Evolutionary conservation across 2,888 invertebrate species (phyloP).

Genomic region (Lasioglossum leucozonium): DNA sequence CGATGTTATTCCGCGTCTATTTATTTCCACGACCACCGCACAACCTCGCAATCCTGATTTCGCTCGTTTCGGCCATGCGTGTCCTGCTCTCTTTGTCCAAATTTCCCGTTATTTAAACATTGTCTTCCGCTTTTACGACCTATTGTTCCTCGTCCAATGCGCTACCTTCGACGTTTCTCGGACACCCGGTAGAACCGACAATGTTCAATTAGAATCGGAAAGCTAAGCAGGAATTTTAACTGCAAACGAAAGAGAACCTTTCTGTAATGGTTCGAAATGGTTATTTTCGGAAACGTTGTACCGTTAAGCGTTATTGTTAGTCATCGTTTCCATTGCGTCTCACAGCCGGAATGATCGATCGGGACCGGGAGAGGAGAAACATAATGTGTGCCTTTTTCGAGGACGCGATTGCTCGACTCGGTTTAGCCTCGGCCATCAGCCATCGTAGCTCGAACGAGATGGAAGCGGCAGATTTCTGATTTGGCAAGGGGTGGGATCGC

Average conservation of each 20-base stretch:
- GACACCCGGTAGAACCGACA: no score
- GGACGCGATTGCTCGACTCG: constrained; percentile 11
- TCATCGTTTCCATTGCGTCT: constrained; percentile 8
- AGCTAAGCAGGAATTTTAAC: no score
- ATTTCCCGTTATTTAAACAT: no score
- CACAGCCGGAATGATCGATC: constrained; percentile 51
- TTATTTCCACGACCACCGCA: neutral
- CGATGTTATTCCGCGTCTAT: constrained; percentile 1
- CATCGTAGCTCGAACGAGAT: constrained; percentile 49
- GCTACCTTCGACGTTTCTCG: no score
- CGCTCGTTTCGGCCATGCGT: neutral
- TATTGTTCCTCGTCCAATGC: no score
- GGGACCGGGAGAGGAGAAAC: constrained; percentile 14
- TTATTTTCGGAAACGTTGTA: constrained; percentile 24
- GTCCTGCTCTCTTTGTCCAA: neutral
- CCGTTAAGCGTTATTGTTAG: constrained; percentile 10
- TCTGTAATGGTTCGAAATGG: constrained; percentile 21
- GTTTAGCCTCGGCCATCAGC: constrained; percentile 18
- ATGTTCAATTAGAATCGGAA: no score
- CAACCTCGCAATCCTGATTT: neutral
- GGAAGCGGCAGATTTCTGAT: constrained; percentile 76
- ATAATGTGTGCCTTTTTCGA: constrained; percentile 38
- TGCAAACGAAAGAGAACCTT: neutral
- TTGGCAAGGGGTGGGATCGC: constrained; percentile 75
- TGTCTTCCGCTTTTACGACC: no score